phyloP scores from a whole-genome alignment of 2,888 invertebrate species.

The Apodemia hepburni region DNA sequence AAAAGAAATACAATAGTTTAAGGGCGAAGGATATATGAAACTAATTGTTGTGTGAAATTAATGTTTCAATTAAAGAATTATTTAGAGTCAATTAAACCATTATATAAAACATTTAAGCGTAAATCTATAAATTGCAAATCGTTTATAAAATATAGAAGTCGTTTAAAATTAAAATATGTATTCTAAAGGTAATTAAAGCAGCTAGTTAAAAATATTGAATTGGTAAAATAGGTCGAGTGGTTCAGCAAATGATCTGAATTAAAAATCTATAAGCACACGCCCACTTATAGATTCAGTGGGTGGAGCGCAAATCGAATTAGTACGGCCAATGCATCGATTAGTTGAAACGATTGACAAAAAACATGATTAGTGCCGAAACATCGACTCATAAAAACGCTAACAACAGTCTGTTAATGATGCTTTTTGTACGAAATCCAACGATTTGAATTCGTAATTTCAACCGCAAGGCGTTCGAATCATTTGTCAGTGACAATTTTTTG shows the following conservation, averaged over 20 bases:
- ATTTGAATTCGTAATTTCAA: slow-evolving; percentile 79
- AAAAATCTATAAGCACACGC: slow-evolving; percentile 63
- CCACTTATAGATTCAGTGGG: slow-evolving; percentile 64
- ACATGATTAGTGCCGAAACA: slow-evolving; percentile 76
- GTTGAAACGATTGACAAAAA: slow-evolving; percentile 70
- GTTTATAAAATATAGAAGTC: not conserved
- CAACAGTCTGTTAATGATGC: slow-evolving; percentile 72
- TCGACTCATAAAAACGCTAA: slow-evolving; percentile 75
- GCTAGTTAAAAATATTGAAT: not conserved
- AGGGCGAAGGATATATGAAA: no score
- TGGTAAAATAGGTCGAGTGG: slow-evolving; percentile 34
- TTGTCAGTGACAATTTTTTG: slow-evolving; percentile 80
- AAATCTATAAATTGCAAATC: not conserved
- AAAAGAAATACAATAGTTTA: no score
- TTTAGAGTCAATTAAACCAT: no score
- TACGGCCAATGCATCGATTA: slow-evolving; percentile 73
- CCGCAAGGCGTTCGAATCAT: slow-evolving; percentile 78
- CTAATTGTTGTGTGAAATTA: no score
- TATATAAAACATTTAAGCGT: not conserved
- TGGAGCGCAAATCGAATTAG: slow-evolving; percentile 77
- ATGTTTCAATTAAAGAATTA: no score
- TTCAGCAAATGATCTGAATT: slow-evolving; percentile 44
- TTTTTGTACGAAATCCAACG: slow-evolving; percentile 77
- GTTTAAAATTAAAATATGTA: no score
- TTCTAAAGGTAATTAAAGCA: slow-evolving; percentile 2